A percentile compares a stretch with the other conserved stretches of the same genome.
These are phyloP conservation scores for Aspidiotus destructor DNA, from an alignment of 2,888 invertebrate genomes.

Conservation along the genomic window DNA sequence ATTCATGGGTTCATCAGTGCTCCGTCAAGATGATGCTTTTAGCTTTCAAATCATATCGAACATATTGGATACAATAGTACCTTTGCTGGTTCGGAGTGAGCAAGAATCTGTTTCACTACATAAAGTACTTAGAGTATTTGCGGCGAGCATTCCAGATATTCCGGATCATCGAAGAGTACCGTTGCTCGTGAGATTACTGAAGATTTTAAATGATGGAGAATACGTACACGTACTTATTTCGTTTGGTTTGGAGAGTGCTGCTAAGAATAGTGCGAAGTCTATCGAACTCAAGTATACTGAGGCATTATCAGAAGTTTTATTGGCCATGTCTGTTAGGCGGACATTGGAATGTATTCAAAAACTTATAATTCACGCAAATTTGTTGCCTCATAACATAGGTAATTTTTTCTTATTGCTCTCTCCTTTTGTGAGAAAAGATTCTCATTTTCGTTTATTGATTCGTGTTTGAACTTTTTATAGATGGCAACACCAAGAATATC, in stretches of 20 bases:
- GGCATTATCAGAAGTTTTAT: slow-evolving; percentile 48
- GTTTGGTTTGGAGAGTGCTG: slow-evolving; percentile 53
- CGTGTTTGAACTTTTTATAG: neutral
- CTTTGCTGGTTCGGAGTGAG: slow-evolving; percentile 57
- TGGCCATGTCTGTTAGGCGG: neutral
- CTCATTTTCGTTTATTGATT: neutral
- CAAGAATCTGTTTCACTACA: slow-evolving; percentile 19
- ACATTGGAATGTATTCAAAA: slow-evolving; percentile 38
- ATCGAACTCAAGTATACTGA: neutral
- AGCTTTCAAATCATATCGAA: slow-evolving; percentile 86
- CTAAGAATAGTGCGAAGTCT: slow-evolving; percentile 15
- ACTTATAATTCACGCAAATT: slow-evolving; percentile 55
- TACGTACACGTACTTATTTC: slow-evolving; percentile 64
- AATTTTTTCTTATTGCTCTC: slow-evolving; percentile 29
- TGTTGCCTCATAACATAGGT: slow-evolving; percentile 53
- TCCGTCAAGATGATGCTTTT: slow-evolving; percentile 88
- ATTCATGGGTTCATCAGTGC: slow-evolving; percentile 88
- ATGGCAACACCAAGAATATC: slow-evolving; percentile 11
- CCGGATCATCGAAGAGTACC: slow-evolving; percentile 82
- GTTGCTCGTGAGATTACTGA: slow-evolving; percentile 68
- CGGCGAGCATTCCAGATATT: slow-evolving; percentile 80
- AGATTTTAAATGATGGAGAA: slow-evolving; percentile 53
- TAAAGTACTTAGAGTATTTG: slow-evolving; percentile 71
- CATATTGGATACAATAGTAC: slow-evolving; percentile 81
- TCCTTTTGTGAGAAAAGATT: neutral